A percentile compares a stretch with the other conserved stretches of the same genome.
phyloP scores from a whole-genome alignment of 2,113 vertebrate species.

The Lutjanus erythropterus region DNA sequence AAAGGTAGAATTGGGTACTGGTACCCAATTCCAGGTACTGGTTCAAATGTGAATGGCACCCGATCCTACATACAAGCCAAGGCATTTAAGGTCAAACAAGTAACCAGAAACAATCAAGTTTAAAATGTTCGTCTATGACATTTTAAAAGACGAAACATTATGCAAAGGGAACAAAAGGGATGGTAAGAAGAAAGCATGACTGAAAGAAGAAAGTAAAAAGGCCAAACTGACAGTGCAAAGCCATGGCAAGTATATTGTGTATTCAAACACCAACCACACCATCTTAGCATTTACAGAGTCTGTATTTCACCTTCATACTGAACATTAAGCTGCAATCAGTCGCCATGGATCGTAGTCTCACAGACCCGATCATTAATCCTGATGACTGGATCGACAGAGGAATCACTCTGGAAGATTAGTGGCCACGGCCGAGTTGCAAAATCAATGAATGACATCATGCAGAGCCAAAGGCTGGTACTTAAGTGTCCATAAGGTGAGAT shows the following conservation, averaged over 20 bases:
- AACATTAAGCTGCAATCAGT: conserved; percentile 52
- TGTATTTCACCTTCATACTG: conserved; percentile 9
- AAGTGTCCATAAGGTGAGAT: conserved; percentile 26
- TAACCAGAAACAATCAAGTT: neutral
- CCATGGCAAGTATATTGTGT: too few species aligned
- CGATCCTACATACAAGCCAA: too few species aligned
- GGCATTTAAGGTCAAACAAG: too few species aligned
- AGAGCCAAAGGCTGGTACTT: conserved; percentile 28
- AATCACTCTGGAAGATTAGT: conserved; percentile 70
- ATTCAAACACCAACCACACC: neutral
- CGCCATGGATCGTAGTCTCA: conserved; percentile 43
- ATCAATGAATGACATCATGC: conserved; percentile 78
- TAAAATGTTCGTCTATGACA: neutral
- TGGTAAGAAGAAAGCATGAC: neutral
- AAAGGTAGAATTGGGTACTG: too few species aligned
- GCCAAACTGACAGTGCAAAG: neutral
- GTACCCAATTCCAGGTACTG: too few species aligned
- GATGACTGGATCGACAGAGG: conserved; percentile 57
- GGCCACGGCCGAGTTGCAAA: conserved; percentile 41
- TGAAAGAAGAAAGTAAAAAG: neutral
- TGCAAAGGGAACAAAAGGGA: neutral
- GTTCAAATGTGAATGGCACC: too few species aligned
- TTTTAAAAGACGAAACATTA: neutral
- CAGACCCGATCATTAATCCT: conserved; percentile 53
- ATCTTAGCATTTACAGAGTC: conserved; percentile 11